Evolutionary conservation across 2,113 vertebrate genomes (phyloP), one percentile per base, ranked within the genome.

Genomic region (Malaclemys terrapin): DNA sequence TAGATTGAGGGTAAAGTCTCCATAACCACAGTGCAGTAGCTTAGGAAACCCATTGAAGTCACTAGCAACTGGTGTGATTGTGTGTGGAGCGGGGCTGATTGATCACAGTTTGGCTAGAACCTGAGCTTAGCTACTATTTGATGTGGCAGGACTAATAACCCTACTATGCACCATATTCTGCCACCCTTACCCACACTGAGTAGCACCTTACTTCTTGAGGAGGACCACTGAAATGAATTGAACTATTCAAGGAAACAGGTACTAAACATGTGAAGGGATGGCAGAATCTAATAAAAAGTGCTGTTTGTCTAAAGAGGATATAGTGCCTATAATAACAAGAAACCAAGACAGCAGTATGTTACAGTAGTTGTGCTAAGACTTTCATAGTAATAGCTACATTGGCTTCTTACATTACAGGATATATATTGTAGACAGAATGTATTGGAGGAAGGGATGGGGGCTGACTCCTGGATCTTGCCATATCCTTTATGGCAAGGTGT

Each of bases 271-370:
- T 29, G 72, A 69, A 82, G 7, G n/a, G 29, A 45, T 13, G 59
- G 79, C 47, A 82, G 81, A 29, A 84, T 25, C 10, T 9, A 10
- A 5, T 53, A 8, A 65, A 42, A 62, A 88, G 31, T 22, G 19
- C 14, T 22, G 14, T 59, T 7, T 69, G 31, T 65, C 47, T 89
- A 82, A 80, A 57, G 13, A 89, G 35, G 25, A 78, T 27, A 50
- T 2, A 54, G 25, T 3, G 31, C 0, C 0, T 80, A 69, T 54
- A 19, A 42, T 0, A 82, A 47, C 49, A 50, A 72, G 54, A 47
- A 56, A 69, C 84, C 6, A 52, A 69, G n/a, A 25, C 38, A 5
- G 5, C 3, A 53, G 49, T 20, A 31, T 45, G 76, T 8, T 0
- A 0, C 22, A 87, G 38, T 59, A 82, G 22, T 12, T 81, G 19